Conservation (phyloP, 2,888 invertebrate genomes). For the Glomeris marginata region DNA sequence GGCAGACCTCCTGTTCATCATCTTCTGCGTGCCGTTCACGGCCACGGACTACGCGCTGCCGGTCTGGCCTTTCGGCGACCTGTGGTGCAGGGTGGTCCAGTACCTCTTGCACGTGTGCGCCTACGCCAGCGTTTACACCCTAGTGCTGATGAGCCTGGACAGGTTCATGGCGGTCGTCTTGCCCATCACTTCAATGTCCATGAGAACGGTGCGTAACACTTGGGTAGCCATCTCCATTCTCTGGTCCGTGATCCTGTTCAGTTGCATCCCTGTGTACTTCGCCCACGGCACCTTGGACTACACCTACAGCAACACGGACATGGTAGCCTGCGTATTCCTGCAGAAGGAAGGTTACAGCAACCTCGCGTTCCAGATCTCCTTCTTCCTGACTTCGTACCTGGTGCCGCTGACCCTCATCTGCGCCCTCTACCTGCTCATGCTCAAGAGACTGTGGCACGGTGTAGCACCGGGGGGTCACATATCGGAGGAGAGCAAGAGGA, state of each 20-base stretch:
- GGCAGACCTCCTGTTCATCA: slow-evolving; percentile 78
- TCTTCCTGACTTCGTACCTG: slow-evolving; percentile 76
- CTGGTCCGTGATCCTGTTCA: slow-evolving; percentile 64
- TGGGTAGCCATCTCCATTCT: slow-evolving; percentile 57
- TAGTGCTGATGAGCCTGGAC: slow-evolving; percentile 86
- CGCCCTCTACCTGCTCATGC: slow-evolving; percentile 75
- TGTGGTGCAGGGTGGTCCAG: slow-evolving; percentile 80
- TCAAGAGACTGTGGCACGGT: slow-evolving; percentile 70
- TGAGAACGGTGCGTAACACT: slow-evolving; percentile 67
- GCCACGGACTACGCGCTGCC: slow-evolving; percentile 76
- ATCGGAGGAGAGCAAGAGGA: slow-evolving; percentile 63
- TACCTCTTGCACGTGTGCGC: slow-evolving; percentile 85
- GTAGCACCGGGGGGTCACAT: slow-evolving; percentile 57
- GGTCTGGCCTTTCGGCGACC: slow-evolving; percentile 77
- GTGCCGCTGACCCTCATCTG: slow-evolving; percentile 74
- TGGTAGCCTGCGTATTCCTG: slow-evolving; percentile 22
- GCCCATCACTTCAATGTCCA: slow-evolving; percentile 71
- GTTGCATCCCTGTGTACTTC: slow-evolving; percentile 60
- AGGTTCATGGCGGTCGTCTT: slow-evolving; percentile 82
- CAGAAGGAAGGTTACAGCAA: slow-evolving; percentile 17
- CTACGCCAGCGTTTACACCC: slow-evolving; percentile 81
- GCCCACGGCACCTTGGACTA: slow-evolving; percentile 60
- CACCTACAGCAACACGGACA: slow-evolving; percentile 32
- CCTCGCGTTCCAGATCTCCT: slow-evolving; percentile 54
- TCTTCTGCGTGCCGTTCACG: slow-evolving; percentile 88